These are phyloP conservation scores for Diceros bicornis DNA, from an alignment of 2,797 vertebrate genomes.

Conservation along the genomic window DNA sequence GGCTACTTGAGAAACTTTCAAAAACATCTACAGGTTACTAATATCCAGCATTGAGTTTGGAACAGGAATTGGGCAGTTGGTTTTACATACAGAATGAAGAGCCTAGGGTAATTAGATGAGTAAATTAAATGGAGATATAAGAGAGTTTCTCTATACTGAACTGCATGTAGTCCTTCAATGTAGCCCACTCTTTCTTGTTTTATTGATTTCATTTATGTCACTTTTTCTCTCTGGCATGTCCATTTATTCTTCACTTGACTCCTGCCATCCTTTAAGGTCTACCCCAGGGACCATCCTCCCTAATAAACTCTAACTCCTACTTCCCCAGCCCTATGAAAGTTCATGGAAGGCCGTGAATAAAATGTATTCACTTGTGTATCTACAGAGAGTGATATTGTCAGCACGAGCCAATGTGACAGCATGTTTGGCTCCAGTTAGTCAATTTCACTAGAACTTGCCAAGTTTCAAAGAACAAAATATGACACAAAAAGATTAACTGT, in stretches of 20 bases:
- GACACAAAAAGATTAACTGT: conserved; percentile 69
- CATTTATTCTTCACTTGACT: conserved; percentile 21
- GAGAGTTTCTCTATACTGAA: background rate
- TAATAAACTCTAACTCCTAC: background rate
- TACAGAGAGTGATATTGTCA: background rate
- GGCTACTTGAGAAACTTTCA: background rate
- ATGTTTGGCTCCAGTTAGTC: conserved; percentile 48
- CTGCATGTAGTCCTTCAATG: background rate
- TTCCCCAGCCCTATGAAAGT: background rate
- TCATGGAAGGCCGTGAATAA: background rate
- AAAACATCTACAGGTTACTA: background rate
- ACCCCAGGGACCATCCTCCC: background rate
- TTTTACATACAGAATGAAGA: conserved; percentile 22
- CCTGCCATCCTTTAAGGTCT: background rate
- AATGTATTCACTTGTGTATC: background rate
- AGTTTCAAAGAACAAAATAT: conserved; percentile 77
- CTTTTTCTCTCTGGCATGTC: background rate
- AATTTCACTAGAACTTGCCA: conserved; percentile 65
- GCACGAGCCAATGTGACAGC: background rate
- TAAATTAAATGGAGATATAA: conserved; percentile 7
- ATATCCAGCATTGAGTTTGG: background rate
- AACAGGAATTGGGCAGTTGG: background rate
- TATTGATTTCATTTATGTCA: background rate
- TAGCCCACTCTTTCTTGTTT: background rate
- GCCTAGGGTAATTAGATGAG: background rate